phyloP scores from a whole-genome alignment of 2,113 vertebrate genomes.

The Meriones unguiculatus region DNA sequence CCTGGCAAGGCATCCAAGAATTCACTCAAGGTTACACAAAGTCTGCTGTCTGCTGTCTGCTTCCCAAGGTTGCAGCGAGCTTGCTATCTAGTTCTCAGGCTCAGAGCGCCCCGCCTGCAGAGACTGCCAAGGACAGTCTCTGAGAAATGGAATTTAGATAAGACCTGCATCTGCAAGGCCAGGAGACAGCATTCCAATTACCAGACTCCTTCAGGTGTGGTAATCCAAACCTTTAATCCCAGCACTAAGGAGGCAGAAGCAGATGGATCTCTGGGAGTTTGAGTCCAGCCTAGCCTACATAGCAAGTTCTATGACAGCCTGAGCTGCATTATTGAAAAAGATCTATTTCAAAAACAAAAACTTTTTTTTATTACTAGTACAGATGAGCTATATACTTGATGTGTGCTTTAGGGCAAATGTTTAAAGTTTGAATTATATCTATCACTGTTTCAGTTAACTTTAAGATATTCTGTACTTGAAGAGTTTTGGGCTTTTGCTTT shows the following conservation, averaged over 20 bases:
- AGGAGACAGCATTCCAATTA: no score
- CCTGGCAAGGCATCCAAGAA: no score
- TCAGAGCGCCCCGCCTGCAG: no score
- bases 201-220: no score
- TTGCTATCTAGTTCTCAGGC: no score
- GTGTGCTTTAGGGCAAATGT: neutral
- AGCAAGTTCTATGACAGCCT: neutral
- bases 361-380: neutral
- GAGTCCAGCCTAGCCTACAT: neutral
- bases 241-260: neutral
- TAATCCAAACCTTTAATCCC: neutral
- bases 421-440: constrained; percentile 22
- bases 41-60: no score
- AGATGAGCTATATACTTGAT: neutral
- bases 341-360: neutral
- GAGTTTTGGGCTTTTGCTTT: neutral
- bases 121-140: no score
- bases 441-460: neutral
- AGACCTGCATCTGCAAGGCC: no score
- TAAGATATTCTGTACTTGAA: neutral
- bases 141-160: no score
- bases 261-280: neutral
- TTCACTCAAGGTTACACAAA: no score
- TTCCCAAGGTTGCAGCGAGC: no score
- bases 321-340: neutral